Base-by-base conservation (phyloP, 2,888 invertebrate species). In the Andrena camellia region DNA sequence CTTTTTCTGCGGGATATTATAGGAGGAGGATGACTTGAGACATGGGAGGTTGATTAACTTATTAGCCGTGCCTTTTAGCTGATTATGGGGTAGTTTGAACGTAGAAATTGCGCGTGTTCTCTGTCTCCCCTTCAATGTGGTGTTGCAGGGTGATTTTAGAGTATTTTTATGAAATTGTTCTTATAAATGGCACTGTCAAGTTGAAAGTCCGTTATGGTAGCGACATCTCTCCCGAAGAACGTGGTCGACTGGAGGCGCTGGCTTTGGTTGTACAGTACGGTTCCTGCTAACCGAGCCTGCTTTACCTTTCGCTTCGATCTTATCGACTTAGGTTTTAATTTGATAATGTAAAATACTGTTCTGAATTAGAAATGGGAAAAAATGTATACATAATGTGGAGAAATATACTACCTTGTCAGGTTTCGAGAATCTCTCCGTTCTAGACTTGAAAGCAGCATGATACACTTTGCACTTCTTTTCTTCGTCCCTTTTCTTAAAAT, bases 401-500 rank as follows among this genome's bases (percentile, higher is more conserved):
- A 20, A 52, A 20, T 20, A 20, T 52, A 20, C 29, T 63, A 86
- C 86, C 57, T 63, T 59, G 60, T 20, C 17, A 0, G 35, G 3
- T 33, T 52, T 23, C 1, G 59, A 62, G 29, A 86, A 83, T 71
- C 88, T 78, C 0, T 64, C 35, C 2, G 79, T 75, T 26, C 54
- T 77, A 10, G 89, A 90, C 70, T 89, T 90, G 54, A 90, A 90
- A n/a, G 82, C 89, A 20, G 90, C 89, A 54, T 89, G 89, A 70
- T 89, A 83, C 13, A 87, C 70, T 1, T 42, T 20, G 33, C 20
- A 59, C 20, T 76, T 86, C 17, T 29, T 6, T 7, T 42, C 42
- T 6, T 54, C 23, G 3, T 8, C 1, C 26, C 23, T 6, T 8
- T 67, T n/a, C 5, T 5, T 5, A 29, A 63, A 10, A 48, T 23